Evolutionary conservation across 2,888 invertebrate genomes (phyloP), one percentile per base, ranked within the genome.

Genomic region (Antheraea yamamai): DNA sequence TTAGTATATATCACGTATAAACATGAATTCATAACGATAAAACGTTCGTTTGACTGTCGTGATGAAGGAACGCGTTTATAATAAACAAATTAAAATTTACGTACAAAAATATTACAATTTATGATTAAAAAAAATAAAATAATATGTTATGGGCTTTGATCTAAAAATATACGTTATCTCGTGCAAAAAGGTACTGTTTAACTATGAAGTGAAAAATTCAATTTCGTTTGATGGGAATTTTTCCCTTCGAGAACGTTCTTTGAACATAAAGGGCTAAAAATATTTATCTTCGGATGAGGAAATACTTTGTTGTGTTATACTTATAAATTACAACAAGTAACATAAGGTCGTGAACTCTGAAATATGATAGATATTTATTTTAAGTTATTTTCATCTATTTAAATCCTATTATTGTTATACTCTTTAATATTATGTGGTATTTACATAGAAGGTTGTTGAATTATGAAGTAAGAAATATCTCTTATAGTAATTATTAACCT

Each of bases 191-290:
- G 39, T 78, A 78, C 81, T 79, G 82, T 81, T 82, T 80, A 75
- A 72, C 77, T 74, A 80, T 78, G 77, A 78, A 81, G 80, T 79
- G 79, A 80, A 84, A 82, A 70, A 81, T 76, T 79, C 81, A 83
- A 84, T 87, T 82, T 85, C 77, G 75, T 78, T 79, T 82, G 79
- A 83, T 81, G 79, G 82, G 80, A 82, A 80, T 79, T 83, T 83
- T 80, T 79, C 78, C 77, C 76, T 76, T 78, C 76, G 76, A 73
- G 72, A 78, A 78, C 79, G 79, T 83, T 85, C 80, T 81, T 83
- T 80, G 78, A 78, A 81, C 78, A 79, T 80, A 75, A 82, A 82
- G 78, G 76, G 39, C 61, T 73, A 76, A 76, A 39, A 70, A 70
- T 80, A 78, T 79, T 80, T 79, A 75, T 78, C 77, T 78, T 81